Evolutionary conservation across 1,140 invertebrate genomes (phyloP).

Genomic region (Trigoniulus corallinus): DNA sequence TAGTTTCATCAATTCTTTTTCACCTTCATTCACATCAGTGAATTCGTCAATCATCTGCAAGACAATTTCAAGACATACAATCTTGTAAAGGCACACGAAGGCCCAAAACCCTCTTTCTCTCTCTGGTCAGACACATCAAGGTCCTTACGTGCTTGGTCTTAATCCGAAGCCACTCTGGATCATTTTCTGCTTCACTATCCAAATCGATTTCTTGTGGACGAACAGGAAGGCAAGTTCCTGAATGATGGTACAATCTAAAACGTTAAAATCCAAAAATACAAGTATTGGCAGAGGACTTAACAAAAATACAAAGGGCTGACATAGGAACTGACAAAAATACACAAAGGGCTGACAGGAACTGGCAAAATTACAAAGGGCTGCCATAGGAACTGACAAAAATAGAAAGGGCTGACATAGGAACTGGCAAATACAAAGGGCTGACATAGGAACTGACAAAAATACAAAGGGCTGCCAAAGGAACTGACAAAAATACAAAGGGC

Average conservation of each 20-base stretch:
- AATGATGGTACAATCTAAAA: conserved; percentile 76
- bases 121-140: too few species aligned
- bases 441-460: too few species aligned
- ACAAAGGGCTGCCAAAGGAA: too few species aligned
- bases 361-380: too few species aligned
- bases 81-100: too few species aligned
- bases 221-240: conserved; percentile 78
- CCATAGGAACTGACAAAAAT: too few species aligned
- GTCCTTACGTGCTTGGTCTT: conserved; percentile 49
- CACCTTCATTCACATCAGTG: conserved; percentile 94
- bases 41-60: conserved; percentile 98
- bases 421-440: too few species aligned
- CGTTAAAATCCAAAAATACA: conserved; percentile 2
- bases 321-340: background rate
- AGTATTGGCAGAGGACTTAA: background rate
- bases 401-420: too few species aligned
- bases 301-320: background rate
- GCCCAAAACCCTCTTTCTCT: too few species aligned
- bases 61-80: conserved; percentile 10
- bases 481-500: too few species aligned
- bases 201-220: conserved; percentile 85
- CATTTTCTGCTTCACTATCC: conserved; percentile 86
- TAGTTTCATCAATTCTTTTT: conserved; percentile 97
- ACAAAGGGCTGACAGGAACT: too few species aligned
- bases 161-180: conserved; percentile 81